phyloP scores from a whole-genome alignment of 2,888 invertebrate genomes.

The Epinotia brunnichana region DNA sequence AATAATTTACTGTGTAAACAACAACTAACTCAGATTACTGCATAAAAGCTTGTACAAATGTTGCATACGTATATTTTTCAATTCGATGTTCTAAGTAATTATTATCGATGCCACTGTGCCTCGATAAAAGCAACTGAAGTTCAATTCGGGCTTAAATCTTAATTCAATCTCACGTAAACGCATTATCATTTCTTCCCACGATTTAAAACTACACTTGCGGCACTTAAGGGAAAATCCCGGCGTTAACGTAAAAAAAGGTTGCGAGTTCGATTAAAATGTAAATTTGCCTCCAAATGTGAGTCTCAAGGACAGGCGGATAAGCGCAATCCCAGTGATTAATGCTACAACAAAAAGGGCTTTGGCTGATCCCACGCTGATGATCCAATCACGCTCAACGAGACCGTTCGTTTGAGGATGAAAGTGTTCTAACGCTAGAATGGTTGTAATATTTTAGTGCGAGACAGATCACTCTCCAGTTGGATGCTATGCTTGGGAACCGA shows the following conservation, averaged over 20 bases:
- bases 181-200: neutral
- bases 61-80: neutral
- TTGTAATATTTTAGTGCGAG: neutral
- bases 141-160: neutral
- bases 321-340: constrained; percentile 50
- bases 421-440: neutral
- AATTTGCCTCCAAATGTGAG: constrained; percentile 45
- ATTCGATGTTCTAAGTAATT: too few species aligned
- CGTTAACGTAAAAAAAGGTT: constrained; percentile 1
- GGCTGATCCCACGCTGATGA: constrained; percentile 49
- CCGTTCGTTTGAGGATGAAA: constrained; percentile 1
- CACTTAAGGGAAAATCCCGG: constrained; percentile 1
- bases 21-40: too few species aligned
- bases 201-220: constrained; percentile 4
- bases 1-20: too few species aligned
- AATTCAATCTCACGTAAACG: neutral
- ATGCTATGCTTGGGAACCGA: too few species aligned
- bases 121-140: neutral
- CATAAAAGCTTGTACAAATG: neutral
- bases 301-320: constrained; percentile 34
- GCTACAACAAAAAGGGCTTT: constrained; percentile 46
- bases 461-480: neutral
- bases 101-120: too few species aligned
- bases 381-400: constrained; percentile 40
- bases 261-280: constrained; percentile 49